These are phyloP conservation scores for Bradypodion ventrale DNA, from an alignment of 2,797 vertebrate genomes.

Conservation along the genomic window DNA sequence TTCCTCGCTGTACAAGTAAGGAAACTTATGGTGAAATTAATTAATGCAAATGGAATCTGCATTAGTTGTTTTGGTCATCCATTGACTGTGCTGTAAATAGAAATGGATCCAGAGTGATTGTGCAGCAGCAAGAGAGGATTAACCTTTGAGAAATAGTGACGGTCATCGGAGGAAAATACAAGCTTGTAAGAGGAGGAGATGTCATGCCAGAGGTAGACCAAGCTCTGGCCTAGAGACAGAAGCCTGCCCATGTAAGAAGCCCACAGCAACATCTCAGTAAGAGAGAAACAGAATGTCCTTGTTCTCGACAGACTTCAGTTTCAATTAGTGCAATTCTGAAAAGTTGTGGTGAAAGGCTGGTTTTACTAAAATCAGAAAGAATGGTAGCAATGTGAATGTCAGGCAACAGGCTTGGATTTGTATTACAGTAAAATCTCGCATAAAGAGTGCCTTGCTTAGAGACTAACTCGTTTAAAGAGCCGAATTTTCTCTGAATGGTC, in stretches of 20 bases:
- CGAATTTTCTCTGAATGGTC: no score
- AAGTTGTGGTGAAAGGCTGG: background rate
- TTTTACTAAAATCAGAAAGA: constrained; percentile 22
- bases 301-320: background rate
- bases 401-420: background rate
- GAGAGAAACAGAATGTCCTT: background rate
- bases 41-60: background rate
- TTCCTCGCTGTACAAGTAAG: background rate
- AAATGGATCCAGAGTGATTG: constrained; percentile 13
- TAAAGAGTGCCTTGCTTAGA: no score
- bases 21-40: background rate
- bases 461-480: no score
- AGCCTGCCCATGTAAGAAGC: no score
- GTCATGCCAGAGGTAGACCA: background rate
- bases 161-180: constrained; percentile 9
- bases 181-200: background rate
- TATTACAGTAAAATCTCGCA: no score
- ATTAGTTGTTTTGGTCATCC: background rate
- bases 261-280: constrained; percentile 23
- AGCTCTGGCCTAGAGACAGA: background rate
- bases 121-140: background rate
- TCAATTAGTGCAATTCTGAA: constrained; percentile 7
- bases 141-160: background rate
- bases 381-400: background rate
- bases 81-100: no score